Base-by-base conservation (phyloP, 1,140 invertebrate genomes). In the Drosophila murphyi region DNA sequence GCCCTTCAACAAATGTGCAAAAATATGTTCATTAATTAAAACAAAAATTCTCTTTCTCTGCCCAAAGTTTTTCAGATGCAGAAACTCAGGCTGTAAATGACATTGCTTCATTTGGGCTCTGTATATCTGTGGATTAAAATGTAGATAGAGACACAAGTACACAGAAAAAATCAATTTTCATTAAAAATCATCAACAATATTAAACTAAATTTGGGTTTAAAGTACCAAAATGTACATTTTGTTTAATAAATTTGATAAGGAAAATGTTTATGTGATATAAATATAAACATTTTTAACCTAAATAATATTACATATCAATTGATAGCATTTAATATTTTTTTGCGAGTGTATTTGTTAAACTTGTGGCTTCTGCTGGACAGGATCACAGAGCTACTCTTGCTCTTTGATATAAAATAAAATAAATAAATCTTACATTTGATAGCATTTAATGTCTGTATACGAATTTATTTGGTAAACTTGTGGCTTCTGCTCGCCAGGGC, bases 401-500 rank as follows among this genome's bases (percentile, higher is more conserved):
- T 20, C 20, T 20, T 20, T 20, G 20, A 20, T 20, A 20, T 20
- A 20, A 20, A 20, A 20, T 20, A 20, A 20, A 20, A 20, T 20
- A 20, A 20, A 20, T 20, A 20, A 20, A 20, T 20, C 20, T 20
- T 20, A 20, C 20, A 20, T 20, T 4, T 34, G 34, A 34, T 4
- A 5, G 3, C 5, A 34, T 34, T 34, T 34, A 4, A 4, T 34
- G 5, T 5, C 7, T 37, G 5, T 41, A 3, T 41, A 10, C 8
- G 37, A 41, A 48, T 41, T 29, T 48, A 82, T 82, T 82, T 81
- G 69, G 69, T 50, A 62, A 69, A 61, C 51, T 82, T 82, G 75
- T 71, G 79, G 78, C 63, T 43, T 72, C 6, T 7, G 70, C 47
- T 57, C 45, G 32, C 8, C 12, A 6, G 54, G 28, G 62, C 20